A percentile compares a stretch with the other conserved stretches of the same genome.
phyloP scores from a whole-genome alignment of 2,797 vertebrate species.

The Pseudomugil tenellus region DNA sequence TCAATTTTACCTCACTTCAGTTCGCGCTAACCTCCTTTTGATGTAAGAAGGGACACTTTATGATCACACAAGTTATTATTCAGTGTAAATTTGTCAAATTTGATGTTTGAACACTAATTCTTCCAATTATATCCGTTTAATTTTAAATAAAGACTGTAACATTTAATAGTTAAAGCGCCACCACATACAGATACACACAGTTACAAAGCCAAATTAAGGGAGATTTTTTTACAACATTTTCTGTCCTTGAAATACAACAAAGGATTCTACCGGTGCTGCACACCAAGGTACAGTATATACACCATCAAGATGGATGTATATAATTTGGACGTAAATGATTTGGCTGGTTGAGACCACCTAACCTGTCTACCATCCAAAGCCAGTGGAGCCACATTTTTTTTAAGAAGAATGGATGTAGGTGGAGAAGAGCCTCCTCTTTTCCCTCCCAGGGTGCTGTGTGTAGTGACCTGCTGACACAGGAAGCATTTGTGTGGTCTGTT shows the following conservation, averaged over 20 bases:
- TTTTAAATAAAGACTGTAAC: constrained; percentile 8
- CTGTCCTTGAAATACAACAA: constrained; percentile 38
- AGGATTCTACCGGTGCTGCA: constrained; percentile 32
- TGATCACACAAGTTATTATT: not conserved
- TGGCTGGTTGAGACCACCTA: constrained; percentile 36
- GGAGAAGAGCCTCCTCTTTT: constrained; percentile 51
- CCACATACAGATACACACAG: constrained; percentile 13
- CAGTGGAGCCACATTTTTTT: constrained; percentile 23
- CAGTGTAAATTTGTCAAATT: not conserved
- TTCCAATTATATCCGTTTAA: not conserved
- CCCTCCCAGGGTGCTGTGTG: constrained; percentile 70
- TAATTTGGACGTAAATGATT: constrained; percentile 25
- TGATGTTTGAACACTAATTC: constrained; percentile 7
- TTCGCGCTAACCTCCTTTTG: constrained; percentile 21
- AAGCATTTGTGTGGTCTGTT: constrained; percentile 99
- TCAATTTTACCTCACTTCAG: constrained; percentile 10
- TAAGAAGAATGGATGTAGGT: constrained; percentile 21
- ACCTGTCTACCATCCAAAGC: constrained; percentile 31
- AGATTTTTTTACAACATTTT: constrained; percentile 9
- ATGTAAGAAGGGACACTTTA: constrained; percentile 1
- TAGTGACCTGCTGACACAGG: constrained; percentile 88
- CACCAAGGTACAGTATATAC: constrained; percentile 71
- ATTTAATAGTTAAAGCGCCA: constrained; percentile 4
- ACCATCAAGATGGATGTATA: constrained; percentile 73
- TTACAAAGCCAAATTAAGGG: not conserved